A percentile compares a stretch with the other conserved stretches of the same genome.
Conservation (phyloP, 2,888 invertebrate genomes). For the Caenorhabditis becei region DNA sequence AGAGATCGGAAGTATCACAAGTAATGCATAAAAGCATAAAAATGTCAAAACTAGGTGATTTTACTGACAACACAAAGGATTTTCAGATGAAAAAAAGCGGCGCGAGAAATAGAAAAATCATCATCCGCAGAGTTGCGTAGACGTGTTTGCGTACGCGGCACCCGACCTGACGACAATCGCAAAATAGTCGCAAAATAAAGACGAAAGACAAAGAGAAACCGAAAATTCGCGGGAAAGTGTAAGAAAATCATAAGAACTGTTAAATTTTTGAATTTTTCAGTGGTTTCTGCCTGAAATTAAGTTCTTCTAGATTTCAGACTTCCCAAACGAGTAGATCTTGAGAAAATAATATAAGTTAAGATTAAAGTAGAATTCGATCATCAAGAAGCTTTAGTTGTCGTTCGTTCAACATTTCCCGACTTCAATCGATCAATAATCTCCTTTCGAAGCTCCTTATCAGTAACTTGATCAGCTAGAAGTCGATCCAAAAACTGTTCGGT, state of each 20-base stretch:
- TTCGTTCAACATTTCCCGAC: slow-evolving; percentile 18
- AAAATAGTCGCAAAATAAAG: background rate
- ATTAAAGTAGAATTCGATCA: background rate
- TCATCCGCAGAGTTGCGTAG: slow-evolving; percentile 41
- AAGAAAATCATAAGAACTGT: too few relatives aligned
- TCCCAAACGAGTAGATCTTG: too few relatives aligned
- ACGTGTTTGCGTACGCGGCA: slow-evolving; percentile 32
- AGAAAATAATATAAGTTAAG: too few relatives aligned
- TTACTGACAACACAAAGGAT: background rate
- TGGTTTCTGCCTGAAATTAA: too few relatives aligned
- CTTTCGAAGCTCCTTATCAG: slow-evolving; percentile 36
- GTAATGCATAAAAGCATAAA: slow-evolving; percentile 31
- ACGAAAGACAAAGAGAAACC: background rate
- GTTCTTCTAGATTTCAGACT: too few relatives aligned
- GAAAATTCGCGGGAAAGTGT: background rate
- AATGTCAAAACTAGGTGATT: slow-evolving; percentile 5
- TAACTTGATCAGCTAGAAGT: slow-evolving; percentile 61
- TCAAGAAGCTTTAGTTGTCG: background rate
- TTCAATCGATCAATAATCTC: slow-evolving; percentile 40
- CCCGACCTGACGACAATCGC: slow-evolving; percentile 22
- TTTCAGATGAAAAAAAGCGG: background rate
- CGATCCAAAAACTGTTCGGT: slow-evolving; percentile 67
- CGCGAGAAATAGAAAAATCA: slow-evolving; percentile 28
- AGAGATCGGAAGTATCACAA: slow-evolving; percentile 57
- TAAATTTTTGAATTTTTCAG: too few relatives aligned